Percentiles rank a stretch among this genome's conserved stretches.
Evolutionary conservation across 2,113 vertebrate genomes (phyloP).

Genomic region (Anolis sagrei): DNA sequence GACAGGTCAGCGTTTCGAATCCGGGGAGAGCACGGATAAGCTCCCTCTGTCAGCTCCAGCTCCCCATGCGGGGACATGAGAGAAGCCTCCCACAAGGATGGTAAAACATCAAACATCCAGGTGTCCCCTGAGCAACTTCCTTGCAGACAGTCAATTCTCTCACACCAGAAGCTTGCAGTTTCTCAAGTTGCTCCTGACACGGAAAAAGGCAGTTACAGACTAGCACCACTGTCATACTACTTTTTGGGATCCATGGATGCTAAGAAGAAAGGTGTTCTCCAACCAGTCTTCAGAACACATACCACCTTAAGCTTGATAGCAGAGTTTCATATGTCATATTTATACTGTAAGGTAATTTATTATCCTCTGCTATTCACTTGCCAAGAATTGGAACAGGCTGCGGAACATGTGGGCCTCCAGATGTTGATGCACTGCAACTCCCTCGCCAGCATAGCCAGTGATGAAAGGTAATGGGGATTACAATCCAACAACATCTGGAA

Average conservation of each 20-base stretch:
- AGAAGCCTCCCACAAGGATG: too few relatives aligned
- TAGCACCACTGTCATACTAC: neutral
- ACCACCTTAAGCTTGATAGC: neutral
- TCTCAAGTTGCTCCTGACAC: too few relatives aligned
- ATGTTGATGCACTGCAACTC: neutral
- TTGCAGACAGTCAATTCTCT: too few relatives aligned
- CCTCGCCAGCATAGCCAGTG: neutral
- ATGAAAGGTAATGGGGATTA: neutral
- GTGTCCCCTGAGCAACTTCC: too few relatives aligned
- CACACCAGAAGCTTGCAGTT: too few relatives aligned
- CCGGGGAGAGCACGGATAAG: too few relatives aligned
- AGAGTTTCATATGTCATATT: neutral
- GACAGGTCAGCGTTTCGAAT: too few relatives aligned
- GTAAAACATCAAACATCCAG: too few relatives aligned
- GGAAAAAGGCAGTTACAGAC: neutral
- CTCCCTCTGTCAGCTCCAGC: too few relatives aligned
- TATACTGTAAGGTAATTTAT: neutral
- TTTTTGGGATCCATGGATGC: neutral
- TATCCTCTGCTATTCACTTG: neutral
- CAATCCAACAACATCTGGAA: neutral
- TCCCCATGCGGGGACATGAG: too few relatives aligned
- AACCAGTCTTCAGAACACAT: neutral
- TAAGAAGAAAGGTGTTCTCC: neutral
- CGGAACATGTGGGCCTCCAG: neutral
- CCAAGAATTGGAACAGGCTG: neutral